phyloP scores from a whole-genome alignment of 37 sponge, comb jelly and placozoan genomes.

The Corticium candelabrum region DNA sequence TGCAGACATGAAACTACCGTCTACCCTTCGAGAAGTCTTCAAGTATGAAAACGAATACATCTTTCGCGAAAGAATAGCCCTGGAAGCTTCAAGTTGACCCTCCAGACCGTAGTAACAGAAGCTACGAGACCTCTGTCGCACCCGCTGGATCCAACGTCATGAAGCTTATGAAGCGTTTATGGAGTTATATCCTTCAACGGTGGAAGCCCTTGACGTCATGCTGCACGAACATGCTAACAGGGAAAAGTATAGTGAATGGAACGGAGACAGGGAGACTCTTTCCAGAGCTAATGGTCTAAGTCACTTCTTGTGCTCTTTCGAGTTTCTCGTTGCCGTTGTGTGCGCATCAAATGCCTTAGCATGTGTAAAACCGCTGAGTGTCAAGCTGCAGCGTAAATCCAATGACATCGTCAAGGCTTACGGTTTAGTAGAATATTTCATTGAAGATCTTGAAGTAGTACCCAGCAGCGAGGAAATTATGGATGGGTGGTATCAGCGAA shows the following conservation, averaged over 20 bases:
- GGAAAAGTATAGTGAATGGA: conserved; percentile 40
- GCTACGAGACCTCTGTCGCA: conserved; percentile 36
- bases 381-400: no score
- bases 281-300: conserved; percentile 12
- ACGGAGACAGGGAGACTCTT: conserved; percentile 26
- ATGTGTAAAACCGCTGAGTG: not conserved
- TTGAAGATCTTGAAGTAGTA: conserved; percentile 8
- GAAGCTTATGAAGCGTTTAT: conserved; percentile 42
- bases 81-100: no score
- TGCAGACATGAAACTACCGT: no score
- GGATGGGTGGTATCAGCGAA: not conserved
- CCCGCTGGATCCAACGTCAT: conserved; percentile 39
- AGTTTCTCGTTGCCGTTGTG: not conserved
- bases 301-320: not conserved
- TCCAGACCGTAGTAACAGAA: no score
- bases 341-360: no score
- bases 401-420: conserved; percentile 48
- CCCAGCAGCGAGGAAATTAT: no score
- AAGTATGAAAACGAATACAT: no score
- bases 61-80: no score
- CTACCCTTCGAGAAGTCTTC: no score
- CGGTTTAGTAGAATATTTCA: conserved; percentile 15
- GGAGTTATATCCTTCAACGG: no score
- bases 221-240: conserved; percentile 14
- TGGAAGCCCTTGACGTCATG: conserved; percentile 29